phyloP scores from a whole-genome alignment of 2,797 vertebrate genomes.

The Gadopsis bispinosus region DNA sequence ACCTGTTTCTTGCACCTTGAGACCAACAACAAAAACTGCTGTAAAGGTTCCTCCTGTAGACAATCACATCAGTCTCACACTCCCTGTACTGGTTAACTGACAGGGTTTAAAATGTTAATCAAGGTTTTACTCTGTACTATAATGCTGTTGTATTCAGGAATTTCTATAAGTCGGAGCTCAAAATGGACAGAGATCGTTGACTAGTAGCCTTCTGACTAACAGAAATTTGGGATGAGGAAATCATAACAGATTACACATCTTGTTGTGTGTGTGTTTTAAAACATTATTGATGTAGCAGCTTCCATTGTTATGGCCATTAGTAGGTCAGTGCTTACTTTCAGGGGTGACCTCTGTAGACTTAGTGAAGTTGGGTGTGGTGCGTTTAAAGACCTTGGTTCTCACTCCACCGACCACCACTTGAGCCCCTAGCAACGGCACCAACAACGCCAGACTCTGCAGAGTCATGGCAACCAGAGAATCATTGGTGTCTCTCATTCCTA shows the following conservation, averaged over 20 bases:
- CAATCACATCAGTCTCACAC: not conserved
- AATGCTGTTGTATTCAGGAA: not conserved
- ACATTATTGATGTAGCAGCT: not conserved
- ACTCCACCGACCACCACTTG: slow-evolving; percentile 97
- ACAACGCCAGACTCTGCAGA: slow-evolving; percentile 92
- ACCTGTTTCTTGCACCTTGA: not conserved
- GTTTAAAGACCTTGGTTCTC: slow-evolving; percentile 96
- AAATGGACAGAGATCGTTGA: not conserved
- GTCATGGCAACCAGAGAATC: slow-evolving; percentile 93
- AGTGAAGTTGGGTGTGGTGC: slow-evolving; percentile 93
- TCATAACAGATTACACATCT: not conserved
- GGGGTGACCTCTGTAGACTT: slow-evolving; percentile 92
- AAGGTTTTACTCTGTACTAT: not conserved
- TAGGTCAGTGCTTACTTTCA: slow-evolving; percentile 86
- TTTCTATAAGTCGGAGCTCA: not conserved
- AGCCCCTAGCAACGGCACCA: slow-evolving; percentile 95
- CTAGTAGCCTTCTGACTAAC: not conserved
- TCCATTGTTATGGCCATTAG: not conserved
- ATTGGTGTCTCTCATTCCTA: slow-evolving; percentile 95
- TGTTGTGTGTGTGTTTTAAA: not conserved
- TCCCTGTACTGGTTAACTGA: not conserved
- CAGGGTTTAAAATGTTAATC: not conserved
- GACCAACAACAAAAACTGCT: not conserved
- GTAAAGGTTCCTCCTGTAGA: not conserved
- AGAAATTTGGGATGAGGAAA: no score